Percentiles rank a stretch among this genome's conserved stretches.
These are phyloP conservation scores for Macroglossus sobrinus DNA, from an alignment of 2,113 vertebrate species.

Conservation along the genomic window DNA sequence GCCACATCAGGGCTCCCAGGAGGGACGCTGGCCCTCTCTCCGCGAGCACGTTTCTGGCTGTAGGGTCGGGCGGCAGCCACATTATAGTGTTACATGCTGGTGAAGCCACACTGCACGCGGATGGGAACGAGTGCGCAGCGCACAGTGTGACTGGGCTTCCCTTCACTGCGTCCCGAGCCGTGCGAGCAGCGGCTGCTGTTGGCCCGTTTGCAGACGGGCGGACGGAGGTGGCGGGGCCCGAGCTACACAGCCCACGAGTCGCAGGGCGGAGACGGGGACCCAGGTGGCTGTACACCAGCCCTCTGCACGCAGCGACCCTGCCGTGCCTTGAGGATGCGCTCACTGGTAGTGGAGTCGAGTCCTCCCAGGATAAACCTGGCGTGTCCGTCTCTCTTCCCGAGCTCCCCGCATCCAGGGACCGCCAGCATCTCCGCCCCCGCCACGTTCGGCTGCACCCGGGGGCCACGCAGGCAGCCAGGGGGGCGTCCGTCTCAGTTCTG, in stretches of 20 bases:
- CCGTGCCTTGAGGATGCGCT: not conserved
- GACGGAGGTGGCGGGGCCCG: not conserved
- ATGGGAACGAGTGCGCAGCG: too few relatives aligned
- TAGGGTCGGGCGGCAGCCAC: not conserved
- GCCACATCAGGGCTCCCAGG: not conserved
- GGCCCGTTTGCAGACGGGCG: not conserved
- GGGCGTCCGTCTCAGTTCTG: not conserved
- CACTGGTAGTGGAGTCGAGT: not conserved
- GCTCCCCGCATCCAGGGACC: too few relatives aligned
- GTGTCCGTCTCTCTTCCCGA: not conserved
- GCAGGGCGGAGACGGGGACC: not conserved
- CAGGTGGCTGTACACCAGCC: not conserved
- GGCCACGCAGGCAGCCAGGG: accelerated
- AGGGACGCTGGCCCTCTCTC: not conserved
- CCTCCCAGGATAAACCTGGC: not conserved
- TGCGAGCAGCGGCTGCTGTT: too few relatives aligned
- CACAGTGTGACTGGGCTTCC: too few relatives aligned
- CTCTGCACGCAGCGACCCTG: not conserved
- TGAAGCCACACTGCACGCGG: not conserved
- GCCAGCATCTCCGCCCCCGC: not conserved
- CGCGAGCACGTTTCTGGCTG: not conserved
- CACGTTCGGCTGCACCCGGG: not conserved
- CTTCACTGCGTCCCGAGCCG: too few relatives aligned
- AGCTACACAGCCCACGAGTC: not conserved
- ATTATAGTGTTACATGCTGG: not conserved